Evolutionary conservation across 1,140 invertebrate genomes (phyloP).

Genomic region (Thalassaphorura encarpata): DNA sequence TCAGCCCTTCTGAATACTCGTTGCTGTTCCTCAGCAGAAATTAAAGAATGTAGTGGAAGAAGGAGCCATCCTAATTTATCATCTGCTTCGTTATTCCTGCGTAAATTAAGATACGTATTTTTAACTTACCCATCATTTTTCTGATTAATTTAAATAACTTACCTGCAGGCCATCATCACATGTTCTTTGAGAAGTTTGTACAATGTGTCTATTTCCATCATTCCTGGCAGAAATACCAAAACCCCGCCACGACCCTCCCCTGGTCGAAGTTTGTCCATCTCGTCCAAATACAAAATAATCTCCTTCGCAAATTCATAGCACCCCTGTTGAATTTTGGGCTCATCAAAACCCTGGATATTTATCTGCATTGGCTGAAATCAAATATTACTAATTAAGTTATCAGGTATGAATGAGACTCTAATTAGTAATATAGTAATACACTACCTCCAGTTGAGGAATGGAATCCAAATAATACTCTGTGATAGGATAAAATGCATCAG

Average conservation of each 20-base stretch:
- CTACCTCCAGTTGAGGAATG: neutral
- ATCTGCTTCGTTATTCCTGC: too few species aligned
- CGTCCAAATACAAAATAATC: conserved; percentile 59
- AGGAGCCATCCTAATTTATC: conserved; percentile 42
- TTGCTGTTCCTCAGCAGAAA: conserved; percentile 57
- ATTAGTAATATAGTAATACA: too few species aligned
- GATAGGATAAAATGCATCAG: neutral
- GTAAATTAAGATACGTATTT: too few species aligned
- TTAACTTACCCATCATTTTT: too few species aligned
- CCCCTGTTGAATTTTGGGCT: conserved; percentile 34
- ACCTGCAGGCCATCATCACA: too few species aligned
- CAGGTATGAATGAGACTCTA: too few species aligned
- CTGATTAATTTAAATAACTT: too few species aligned
- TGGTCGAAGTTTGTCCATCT: conserved; percentile 46
- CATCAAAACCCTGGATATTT: conserved; percentile 28
- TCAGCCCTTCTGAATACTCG: conserved; percentile 52
- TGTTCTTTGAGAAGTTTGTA: conserved; percentile 32
- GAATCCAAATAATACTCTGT: conserved; percentile 2
- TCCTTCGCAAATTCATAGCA: conserved; percentile 40
- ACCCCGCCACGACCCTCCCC: conserved; percentile 48
- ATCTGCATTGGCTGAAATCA: neutral
- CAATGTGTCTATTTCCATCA: conserved; percentile 66
- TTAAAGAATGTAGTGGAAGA: conserved; percentile 57
- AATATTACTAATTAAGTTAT: neutral
- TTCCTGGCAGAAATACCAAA: conserved; percentile 78